Base-by-base conservation (phyloP, 2,113 vertebrate species). In the Carassius auratus region DNA sequence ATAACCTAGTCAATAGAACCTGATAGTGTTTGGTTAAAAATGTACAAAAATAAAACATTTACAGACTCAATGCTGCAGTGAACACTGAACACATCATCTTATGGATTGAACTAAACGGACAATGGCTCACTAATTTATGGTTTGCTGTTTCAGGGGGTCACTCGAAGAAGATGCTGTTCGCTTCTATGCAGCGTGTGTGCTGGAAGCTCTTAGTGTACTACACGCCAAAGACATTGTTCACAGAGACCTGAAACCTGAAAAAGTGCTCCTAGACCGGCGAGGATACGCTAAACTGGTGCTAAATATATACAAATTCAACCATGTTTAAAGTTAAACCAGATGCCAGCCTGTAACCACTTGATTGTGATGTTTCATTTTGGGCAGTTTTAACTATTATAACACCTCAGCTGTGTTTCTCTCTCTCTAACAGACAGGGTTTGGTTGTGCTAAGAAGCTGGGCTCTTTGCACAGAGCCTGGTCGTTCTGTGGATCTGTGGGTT, bases 211-310 rank as follows among this genome's bases (percentile, higher is more conserved):
- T 86, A 88, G 84, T 80, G 95, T 92, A 89, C 93, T 96, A 52
- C 93, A 95, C 66, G 14, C 68, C 36, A 91, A 75, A 48, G 91
- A 90, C 17, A 90, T 96, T 23, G 19, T 93, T 85, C 94, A 95
- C 73, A 92, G 95, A 90, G 94, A 95, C 55, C 84, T 96, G 86
- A 95, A 94, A 84, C 95, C 94, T 8, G 94, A 94, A 84, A 95
- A 95, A 78, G 92, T 95, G 23, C 75, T 95, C 38, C 90, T 96
- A 86, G 92, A 96, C 88, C 89, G 93, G 68, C 90, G 83, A 0
- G 95, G 95, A 87, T 95, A 95, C 33, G 94, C 92, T 76, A 96
- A 96, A 86, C 91, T 96, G 94, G 95, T 95, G 89, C 76, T 15
- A 45, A 59, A 78, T 69, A 69, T n/a, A 59, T 26, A 64, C 36